phyloP scores from a whole-genome alignment of 2,113 vertebrate species.

The Setophaga coronata region DNA sequence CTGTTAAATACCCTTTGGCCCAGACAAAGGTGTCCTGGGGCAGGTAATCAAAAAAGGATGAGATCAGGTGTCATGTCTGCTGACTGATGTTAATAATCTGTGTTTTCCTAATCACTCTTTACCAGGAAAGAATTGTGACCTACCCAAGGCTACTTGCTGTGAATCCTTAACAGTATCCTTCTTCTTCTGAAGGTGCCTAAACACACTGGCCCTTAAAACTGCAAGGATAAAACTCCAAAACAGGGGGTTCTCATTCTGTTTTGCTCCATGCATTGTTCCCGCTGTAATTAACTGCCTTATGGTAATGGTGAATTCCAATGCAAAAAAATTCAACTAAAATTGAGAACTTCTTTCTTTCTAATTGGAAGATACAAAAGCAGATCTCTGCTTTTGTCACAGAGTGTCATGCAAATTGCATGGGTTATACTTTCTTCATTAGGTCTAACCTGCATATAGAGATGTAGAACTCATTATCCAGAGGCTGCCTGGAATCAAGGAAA shows the following conservation, averaged over 20 bases:
- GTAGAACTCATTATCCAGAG: not conserved
- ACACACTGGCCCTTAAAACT: not conserved
- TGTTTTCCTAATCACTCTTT: conserved; percentile 8
- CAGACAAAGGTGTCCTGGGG: conserved; percentile 65
- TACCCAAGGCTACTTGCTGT: not conserved
- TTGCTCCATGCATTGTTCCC: not conserved
- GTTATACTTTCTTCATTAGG: not conserved
- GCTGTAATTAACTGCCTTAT: not conserved
- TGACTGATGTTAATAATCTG: conserved; percentile 55
- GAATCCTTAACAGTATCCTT: not conserved
- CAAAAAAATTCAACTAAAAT: not conserved
- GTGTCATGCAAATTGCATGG: not conserved
- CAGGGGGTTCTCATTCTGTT: not conserved
- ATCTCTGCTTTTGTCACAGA: not conserved
- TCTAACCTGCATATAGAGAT: not conserved
- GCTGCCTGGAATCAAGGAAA: not conserved
- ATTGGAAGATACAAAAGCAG: not conserved
- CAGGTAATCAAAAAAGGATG: conserved; percentile 57
- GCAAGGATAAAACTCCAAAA: not conserved
- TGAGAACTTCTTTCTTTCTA: not conserved
- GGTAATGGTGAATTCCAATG: not conserved
- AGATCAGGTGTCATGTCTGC: conserved; percentile 49
- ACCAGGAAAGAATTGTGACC: not conserved
- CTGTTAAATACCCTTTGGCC: conserved; percentile 49
- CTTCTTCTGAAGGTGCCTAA: not conserved